Evolutionary conservation across 2,113 vertebrate genomes (phyloP), one percentile per base, ranked within the genome.

Genomic region (Kryptolebias marmoratus): DNA sequence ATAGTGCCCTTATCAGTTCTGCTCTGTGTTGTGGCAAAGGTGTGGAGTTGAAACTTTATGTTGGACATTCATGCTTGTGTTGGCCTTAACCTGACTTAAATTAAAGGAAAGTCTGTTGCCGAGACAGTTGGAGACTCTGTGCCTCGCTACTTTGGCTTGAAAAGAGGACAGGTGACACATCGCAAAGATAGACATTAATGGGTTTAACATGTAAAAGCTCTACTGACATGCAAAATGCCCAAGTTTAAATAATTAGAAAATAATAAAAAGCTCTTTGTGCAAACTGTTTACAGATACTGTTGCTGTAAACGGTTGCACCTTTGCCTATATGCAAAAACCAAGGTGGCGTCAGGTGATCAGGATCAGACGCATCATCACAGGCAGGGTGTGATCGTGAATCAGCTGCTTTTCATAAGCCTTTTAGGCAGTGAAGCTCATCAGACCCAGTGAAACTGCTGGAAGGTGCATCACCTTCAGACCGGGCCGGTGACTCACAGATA

Each of bases 361-460:
- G 22, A 22, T 22, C 22, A 22, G 22, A 22, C 22, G 22, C 22
- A 22, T 22, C 22, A 22, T 22, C 22, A 22, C 22, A 22, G 22
- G 22, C 22, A 22, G 22, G 22, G 22, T 22, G 22, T 22, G 22
- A 22, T 22, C 22, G 22, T 22, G 22, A 22, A 22, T 22, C 22
- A 22, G 22, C 22, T 22, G 22, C 22, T 22, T 48, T 48, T 15
- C 13, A 48, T 48, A 6, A 15, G 15, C 5, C 6, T 57, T 54
- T 66, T 77, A 99, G 97, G 97, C 99, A 5, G 97, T 99, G 74
- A 99, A 99, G 92, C 98, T 99, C 87, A 99, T 99, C 61, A 89
- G 97, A 52, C 97, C 98, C 0, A 99, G 98, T 3, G 97, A 99
- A 92, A 99, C 97, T 0, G 97, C 97, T 0, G 97, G 97, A 30